phyloP scores from a whole-genome alignment of 2,113 vertebrate species.

The Collichthys lucidus region DNA sequence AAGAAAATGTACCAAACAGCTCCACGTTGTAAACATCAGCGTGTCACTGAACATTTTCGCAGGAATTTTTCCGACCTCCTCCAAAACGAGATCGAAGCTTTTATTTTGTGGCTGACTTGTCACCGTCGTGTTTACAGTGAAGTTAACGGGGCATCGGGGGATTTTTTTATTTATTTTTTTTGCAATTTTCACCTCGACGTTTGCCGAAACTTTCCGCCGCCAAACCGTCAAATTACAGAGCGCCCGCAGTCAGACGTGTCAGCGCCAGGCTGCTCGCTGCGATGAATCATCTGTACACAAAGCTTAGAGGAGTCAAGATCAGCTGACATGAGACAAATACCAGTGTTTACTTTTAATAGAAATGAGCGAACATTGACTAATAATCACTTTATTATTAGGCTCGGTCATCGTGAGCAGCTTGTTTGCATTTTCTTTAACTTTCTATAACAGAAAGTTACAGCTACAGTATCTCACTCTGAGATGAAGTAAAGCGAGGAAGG shows the following conservation, averaged over 20 bases:
- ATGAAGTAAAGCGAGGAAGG: too few species aligned
- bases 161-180: background rate
- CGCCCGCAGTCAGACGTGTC: slow-evolving; percentile 49
- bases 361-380: background rate
- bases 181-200: slow-evolving; percentile 55
- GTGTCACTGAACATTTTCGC: slow-evolving; percentile 9
- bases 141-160: slow-evolving; percentile 47
- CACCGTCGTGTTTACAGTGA: slow-evolving; percentile 36
- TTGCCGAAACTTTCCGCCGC: slow-evolving; percentile 36
- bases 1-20: background rate
- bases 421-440: too few species aligned
- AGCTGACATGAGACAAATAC: background rate
- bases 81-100: slow-evolving; percentile 23
- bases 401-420: too few species aligned
- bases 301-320: background rate
- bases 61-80: slow-evolving; percentile 44
- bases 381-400: background rate
- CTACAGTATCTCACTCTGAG: too few species aligned
- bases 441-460: too few species aligned
- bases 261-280: slow-evolving; percentile 13
- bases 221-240: slow-evolving; percentile 63
- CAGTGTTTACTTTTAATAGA: background rate
- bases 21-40: slow-evolving; percentile 32
- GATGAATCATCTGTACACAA: slow-evolving; percentile 27
- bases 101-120: slow-evolving; percentile 50